phyloP scores from a whole-genome alignment of 2,888 invertebrate species.

The Julus scandinavius region DNA sequence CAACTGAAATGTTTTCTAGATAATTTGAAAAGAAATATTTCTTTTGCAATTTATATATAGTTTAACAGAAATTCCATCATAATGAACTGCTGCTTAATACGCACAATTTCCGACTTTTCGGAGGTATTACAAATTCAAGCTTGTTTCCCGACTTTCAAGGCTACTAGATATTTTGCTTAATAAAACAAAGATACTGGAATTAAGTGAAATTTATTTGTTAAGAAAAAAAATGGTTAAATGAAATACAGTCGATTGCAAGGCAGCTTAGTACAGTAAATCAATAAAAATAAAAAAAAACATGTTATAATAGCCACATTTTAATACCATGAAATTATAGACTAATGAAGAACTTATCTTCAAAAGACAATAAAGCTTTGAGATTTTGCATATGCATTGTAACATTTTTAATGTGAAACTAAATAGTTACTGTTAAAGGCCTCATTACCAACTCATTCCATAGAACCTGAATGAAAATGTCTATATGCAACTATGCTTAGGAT shows the following conservation, averaged over 20 bases:
- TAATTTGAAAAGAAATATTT: too few relatives aligned
- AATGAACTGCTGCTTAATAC: too few relatives aligned
- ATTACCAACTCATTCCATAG: background rate
- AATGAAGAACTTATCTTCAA: background rate
- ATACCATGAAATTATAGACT: background rate
- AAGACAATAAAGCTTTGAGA: background rate
- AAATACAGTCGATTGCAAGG: slow-evolving; percentile 28
- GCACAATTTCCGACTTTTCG: too few relatives aligned
- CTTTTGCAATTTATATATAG: too few relatives aligned
- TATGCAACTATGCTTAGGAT: slow-evolving; percentile 56
- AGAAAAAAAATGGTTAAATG: slow-evolving; percentile 10
- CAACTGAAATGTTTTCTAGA: too few relatives aligned
- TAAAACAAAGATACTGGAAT: background rate
- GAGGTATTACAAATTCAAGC: too few relatives aligned
- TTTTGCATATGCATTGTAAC: background rate
- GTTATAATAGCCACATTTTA: slow-evolving; percentile 11
- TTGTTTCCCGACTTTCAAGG: too few relatives aligned
- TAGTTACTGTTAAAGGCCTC: slow-evolving; percentile 9
- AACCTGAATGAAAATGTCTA: slow-evolving; percentile 55
- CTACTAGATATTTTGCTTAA: too few relatives aligned
- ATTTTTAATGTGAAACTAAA: background rate
- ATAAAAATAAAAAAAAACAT: slow-evolving; percentile 22
- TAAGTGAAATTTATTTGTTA: background rate
- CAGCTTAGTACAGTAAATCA: background rate
- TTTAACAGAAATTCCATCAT: too few relatives aligned